Evolutionary conservation across 2,888 invertebrate genomes (phyloP), one percentile per base, ranked within the genome.

Genomic region (Coecobrya sp.): DNA sequence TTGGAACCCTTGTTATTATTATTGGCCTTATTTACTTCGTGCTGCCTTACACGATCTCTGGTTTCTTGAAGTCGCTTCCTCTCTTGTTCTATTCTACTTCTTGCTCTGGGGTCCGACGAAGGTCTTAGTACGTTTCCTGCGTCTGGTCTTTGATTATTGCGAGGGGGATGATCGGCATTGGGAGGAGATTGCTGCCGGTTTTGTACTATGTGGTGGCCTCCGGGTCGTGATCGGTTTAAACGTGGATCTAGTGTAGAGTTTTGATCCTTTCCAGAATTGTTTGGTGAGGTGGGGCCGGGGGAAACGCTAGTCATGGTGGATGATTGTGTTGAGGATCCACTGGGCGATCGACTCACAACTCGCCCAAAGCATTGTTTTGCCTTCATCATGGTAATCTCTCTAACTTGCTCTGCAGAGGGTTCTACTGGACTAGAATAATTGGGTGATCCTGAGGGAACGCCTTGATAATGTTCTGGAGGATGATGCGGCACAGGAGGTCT

Each of bases 281-380:
- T 79, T 30, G 92, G 92, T 16, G 88, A 88, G 3, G 10, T 4
- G 7, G 82, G 88, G n/a, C 92, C 92, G 7, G 92, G 85, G 0
- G 88, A 36, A 25, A 22, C 55, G 19, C 81, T 13, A 1, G 81
- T 62, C 45, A n/a, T n/a, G 3, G 59, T 79, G 10, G 89, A 89
- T 11, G 90, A 11, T 25, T 86, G 91, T 19, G 84, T 42, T 2
- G 73, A 30, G 25, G 81, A 10, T 27, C 25, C n/a, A 19, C 52
- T 27, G 2, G 79, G 27, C 27, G 86, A 65, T 76, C 88, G 79
- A 36, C 68, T 86, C 4, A 82, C 70, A 25, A 49, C 49, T 0
- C 92, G 82, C n/a, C 79, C 68, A 85, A 93, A 93, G 19, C 89
- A 87, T 16, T 93, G 91, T 55, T 92, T 89, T 8, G 93, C 93